These are phyloP conservation scores for Lytechinus variegatus DNA, from an alignment of 35 echinoderm and acorn worm species.

Conservation along the genomic window DNA sequence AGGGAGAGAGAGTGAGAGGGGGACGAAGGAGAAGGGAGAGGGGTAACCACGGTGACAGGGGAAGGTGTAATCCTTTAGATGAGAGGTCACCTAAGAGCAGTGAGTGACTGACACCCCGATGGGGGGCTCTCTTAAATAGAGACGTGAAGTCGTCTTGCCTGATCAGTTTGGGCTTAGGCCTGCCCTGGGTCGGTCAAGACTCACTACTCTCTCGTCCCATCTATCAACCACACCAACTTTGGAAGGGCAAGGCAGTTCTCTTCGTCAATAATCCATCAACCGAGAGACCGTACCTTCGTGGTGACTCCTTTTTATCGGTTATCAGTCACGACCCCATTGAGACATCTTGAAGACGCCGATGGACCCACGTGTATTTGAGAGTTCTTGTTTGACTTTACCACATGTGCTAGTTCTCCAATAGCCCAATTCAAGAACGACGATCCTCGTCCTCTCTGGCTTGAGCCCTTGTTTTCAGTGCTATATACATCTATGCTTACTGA, in stretches of 20 bases:
- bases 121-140: conserved; percentile 44
- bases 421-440: not conserved
- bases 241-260: not conserved
- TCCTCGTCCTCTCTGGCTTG: not conserved
- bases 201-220: not conserved
- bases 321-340: not conserved
- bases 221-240: not conserved
- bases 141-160: not conserved
- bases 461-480: not conserved
- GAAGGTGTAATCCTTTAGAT: not conserved
- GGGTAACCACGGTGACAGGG: conserved; percentile 33
- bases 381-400: not conserved
- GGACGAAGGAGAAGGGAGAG: not conserved
- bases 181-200: not conserved
- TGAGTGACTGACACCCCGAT: conserved; percentile 23
- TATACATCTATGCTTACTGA: not conserved
- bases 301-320: not conserved
- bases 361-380: not conserved
- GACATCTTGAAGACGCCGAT: not conserved
- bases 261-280: not conserved
- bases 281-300: not conserved
- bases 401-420: not conserved
- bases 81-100: not conserved
- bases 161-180: conserved; percentile 27
- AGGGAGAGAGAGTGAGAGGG: not conserved